phyloP scores from a whole-genome alignment of 2,888 invertebrate genomes.

The Ceraclea dissimilis region DNA sequence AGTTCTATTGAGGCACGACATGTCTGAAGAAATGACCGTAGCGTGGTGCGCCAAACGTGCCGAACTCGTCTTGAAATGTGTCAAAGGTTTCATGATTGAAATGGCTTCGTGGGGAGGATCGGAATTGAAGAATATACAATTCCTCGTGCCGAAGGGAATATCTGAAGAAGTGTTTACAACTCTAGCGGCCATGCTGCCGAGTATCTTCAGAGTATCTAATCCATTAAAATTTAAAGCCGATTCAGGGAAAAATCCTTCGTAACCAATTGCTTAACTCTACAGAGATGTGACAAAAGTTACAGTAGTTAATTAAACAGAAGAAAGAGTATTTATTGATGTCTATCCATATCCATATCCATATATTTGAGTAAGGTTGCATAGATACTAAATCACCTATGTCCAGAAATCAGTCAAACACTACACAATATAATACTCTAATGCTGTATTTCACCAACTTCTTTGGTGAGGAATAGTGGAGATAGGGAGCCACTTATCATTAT shows the following conservation, averaged over 20 bases:
- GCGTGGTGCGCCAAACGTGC: conserved; percentile 95
- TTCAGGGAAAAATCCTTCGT: neutral
- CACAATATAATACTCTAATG: no score
- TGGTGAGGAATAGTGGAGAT: no score
- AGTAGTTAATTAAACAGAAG: neutral
- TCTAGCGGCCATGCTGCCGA: conserved; percentile 81
- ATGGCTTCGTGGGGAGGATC: conserved; percentile 90
- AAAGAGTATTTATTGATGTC: neutral
- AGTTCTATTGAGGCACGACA: conserved; percentile 83
- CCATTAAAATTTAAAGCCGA: conserved; percentile 67
- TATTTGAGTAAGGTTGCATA: no score
- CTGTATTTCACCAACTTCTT: no score
- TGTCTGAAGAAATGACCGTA: conserved; percentile 94
- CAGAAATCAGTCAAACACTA: no score
- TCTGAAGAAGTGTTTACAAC: conserved; percentile 76
- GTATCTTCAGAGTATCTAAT: conserved; percentile 91
- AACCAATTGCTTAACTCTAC: neutral
- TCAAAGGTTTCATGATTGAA: conserved; percentile 99
- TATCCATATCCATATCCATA: no score
- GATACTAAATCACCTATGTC: no score
- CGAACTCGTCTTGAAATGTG: conserved; percentile 96
- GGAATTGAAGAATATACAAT: conserved; percentile 80
- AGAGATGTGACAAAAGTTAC: no score
- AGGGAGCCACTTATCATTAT: no score
- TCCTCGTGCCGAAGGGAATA: conserved; percentile 73